Percentiles rank a stretch among this genome's conserved stretches.
Conservation (phyloP, 2,797 vertebrate species). For the Pipistrellus pipistrellus region DNA sequence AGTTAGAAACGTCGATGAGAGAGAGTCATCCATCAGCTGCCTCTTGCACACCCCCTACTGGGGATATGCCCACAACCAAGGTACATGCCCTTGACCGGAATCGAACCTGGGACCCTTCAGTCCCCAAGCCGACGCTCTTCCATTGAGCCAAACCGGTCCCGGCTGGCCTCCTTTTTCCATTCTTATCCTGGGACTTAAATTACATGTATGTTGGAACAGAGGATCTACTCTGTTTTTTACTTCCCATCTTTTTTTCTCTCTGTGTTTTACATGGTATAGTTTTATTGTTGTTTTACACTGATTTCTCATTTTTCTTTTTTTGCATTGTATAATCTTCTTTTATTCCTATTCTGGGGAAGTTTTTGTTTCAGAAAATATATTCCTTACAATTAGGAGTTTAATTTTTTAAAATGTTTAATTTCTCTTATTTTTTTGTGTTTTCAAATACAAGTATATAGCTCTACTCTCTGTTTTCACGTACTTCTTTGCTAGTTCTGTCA, state of each 20-base stretch:
- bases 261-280: constrained; percentile 4
- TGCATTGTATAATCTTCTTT: constrained; percentile 34
- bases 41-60: too few species aligned
- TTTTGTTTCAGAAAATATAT: constrained; percentile 48
- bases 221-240: neutral
- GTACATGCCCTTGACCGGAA: too few species aligned
- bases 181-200: neutral
- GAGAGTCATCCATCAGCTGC: too few species aligned
- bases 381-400: neutral
- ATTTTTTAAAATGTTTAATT: constrained; percentile 25
- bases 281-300: neutral
- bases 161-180: too few species aligned
- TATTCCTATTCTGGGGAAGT: neutral
- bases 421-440: constrained; percentile 22
- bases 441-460: neutral
- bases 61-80: too few species aligned
- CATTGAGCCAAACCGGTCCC: too few species aligned
- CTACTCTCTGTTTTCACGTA: constrained; percentile 15
- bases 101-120: too few species aligned
- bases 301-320: neutral
- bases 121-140: too few species aligned
- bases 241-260: neutral
- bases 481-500: constrained; percentile 26
- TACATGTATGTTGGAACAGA: neutral
- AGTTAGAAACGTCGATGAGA: too few species aligned